Evolutionary conservation across 2,888 invertebrate species (phyloP), one percentile per base, ranked within the genome.

Genomic region (Latrodectus hesperus): DNA sequence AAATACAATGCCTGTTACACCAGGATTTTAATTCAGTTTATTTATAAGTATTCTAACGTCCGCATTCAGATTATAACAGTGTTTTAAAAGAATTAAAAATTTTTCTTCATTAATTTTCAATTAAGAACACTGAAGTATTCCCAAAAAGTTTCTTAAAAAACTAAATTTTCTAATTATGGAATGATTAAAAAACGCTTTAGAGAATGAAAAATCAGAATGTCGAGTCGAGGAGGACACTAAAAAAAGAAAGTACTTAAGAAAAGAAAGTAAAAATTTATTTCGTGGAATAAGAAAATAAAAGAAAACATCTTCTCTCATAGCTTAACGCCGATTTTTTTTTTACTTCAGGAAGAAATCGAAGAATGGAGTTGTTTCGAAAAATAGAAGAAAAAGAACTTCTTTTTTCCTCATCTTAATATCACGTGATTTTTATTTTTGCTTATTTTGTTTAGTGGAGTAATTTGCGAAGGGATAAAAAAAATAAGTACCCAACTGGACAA

Each of bases 151-250:
- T 14, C 55, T 14, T 11, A 55, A 55, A 55, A 55, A 55, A 55
- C 16, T 55, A 55, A 55, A 55, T 55, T 14, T 55, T 55, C 55
- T 55, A 55, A 55, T 55, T 55, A 55, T 55, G 55, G 55, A 55
- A 55, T 55, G 55, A 55, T 55, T 55, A 55, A 55, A 55, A 55
- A 55, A 55, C 55, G 55, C 55, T 55, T 55, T 55, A 55, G 55
- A 55, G 16, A 16, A 14, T 14, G 3, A 14, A 55, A 55, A 55
- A 22, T 22, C 22, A 22, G 16, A 55, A 55, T 14, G 55, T 55
- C 16, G 12, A 55, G 16, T 11, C 16, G 55, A 55, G 16, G 16
- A 55, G 55, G 16, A 55, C 16, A 55, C 11, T 55, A 16, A 55
- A 55, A 55, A 55, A 14, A 55, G 16, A 55, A 55, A 11, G 55